Conservation (phyloP, 2,888 invertebrate genomes). For the Polydrusus tereticollis region DNA sequence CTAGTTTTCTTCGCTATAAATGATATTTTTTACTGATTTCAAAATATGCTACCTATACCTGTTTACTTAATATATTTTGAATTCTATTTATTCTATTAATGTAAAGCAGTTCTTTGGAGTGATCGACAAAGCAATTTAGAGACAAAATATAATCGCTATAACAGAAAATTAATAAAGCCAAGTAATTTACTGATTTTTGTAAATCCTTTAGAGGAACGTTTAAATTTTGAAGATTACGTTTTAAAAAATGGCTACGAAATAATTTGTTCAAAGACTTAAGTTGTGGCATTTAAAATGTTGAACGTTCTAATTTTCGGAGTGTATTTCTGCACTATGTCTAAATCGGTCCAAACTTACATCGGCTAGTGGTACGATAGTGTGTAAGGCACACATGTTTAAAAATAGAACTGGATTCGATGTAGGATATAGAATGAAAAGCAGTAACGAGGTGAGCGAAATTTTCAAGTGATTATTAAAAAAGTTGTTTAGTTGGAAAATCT, state of each 20-base stretch:
- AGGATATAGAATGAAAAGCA: constrained; percentile 34
- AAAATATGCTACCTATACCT: no score
- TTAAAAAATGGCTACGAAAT: constrained; percentile 1
- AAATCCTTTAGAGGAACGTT: no score
- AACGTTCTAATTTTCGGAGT: constrained; percentile 19
- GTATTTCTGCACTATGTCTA: constrained; percentile 33
- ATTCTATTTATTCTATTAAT: no score
- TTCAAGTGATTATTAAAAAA: constrained; percentile 3
- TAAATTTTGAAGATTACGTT: no score
- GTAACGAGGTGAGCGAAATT: constrained; percentile 31
- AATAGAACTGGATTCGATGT: constrained; percentile 23
- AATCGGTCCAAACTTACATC: constrained; percentile 28
- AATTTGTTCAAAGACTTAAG: background rate
- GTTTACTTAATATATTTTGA: no score
- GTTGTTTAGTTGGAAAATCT: background rate
- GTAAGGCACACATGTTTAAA: constrained; percentile 30
- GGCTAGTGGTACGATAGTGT: constrained; percentile 26
- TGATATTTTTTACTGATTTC: no score
- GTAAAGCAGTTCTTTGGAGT: no score
- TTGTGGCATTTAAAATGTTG: constrained; percentile 22
- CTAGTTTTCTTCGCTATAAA: no score
- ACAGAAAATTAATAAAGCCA: no score
- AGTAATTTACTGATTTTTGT: no score
- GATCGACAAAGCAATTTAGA: no score
- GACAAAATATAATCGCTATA: no score